These are phyloP conservation scores for Silurus glanis DNA, from an alignment of 2,113 vertebrate species.

Conservation along the genomic window DNA sequence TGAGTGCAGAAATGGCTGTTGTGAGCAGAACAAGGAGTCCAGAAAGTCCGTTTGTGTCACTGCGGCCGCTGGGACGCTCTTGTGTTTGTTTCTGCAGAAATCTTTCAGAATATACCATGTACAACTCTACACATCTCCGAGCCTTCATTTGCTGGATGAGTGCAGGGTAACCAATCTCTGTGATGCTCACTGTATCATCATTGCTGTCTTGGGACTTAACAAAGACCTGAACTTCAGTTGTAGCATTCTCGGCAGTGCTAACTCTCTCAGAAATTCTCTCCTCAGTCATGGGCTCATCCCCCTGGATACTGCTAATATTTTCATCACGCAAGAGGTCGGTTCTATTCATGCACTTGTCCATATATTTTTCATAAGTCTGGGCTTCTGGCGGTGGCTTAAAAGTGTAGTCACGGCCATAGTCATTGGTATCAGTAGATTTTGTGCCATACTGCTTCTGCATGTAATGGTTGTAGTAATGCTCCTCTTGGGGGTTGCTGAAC, in stretches of 20 bases:
- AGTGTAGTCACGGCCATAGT: constrained; percentile 63
- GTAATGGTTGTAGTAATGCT: constrained; percentile 71
- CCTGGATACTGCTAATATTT: neutral
- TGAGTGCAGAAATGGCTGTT: constrained; percentile 20
- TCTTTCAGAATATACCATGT: constrained; percentile 61
- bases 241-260: neutral
- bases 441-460: constrained; percentile 67
- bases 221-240: neutral
- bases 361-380: constrained; percentile 64
- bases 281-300: neutral
- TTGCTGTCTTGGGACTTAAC: neutral
- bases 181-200: constrained; percentile 63
- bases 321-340: constrained; percentile 52
- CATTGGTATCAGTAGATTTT: constrained; percentile 57
- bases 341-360: constrained; percentile 67
- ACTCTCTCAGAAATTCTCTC: neutral
- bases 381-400: constrained; percentile 46
- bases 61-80: neutral
- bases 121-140: constrained; percentile 65
- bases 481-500: constrained; percentile 65
- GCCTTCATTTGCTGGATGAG: constrained; percentile 68
- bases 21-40: constrained; percentile 38
- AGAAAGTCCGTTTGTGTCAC: neutral
- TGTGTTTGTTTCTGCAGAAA: constrained; percentile 59
- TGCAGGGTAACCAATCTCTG: constrained; percentile 71